Percentiles rank a stretch among this genome's conserved stretches.
Evolutionary conservation across 2,888 invertebrate species (phyloP).

Genomic region (Melieria crassipennis): DNA sequence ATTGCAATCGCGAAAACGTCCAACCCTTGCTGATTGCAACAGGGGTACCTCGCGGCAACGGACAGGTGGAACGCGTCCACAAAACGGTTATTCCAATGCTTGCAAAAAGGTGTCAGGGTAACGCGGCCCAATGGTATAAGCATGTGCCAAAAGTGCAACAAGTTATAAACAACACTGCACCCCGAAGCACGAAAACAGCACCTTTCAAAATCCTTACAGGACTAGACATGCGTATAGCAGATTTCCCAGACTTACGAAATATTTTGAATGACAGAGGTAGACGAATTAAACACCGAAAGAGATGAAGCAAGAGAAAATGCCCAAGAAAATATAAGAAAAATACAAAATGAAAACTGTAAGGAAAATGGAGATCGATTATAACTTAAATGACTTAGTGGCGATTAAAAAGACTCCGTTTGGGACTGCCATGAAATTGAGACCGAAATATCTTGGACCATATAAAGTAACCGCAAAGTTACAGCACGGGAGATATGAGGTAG

Average conservation of each 20-base stretch:
- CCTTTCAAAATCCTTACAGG: conserved; percentile 17
- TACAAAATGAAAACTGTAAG: neutral
- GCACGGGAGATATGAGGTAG: conserved; percentile 7
- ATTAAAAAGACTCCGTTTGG: conserved; percentile 9
- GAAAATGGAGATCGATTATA: neutral
- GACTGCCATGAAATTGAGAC: conserved; percentile 11
- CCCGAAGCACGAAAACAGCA: conserved; percentile 13
- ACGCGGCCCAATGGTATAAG: too few relatives aligned
- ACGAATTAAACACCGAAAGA: neutral
- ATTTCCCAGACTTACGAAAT: conserved; percentile 4
- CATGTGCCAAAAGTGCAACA: conserved; percentile 1
- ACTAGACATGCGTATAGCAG: conserved; percentile 4
- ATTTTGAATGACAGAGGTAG: neutral
- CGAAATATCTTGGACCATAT: conserved; percentile 18
- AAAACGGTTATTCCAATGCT: conserved; percentile 1
- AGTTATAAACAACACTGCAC: conserved; percentile 4
- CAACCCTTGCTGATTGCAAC: too few relatives aligned
- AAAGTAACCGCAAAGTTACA: conserved; percentile 5
- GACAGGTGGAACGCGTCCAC: neutral
- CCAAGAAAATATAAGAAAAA: conserved; percentile 1
- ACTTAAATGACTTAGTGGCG: conserved; percentile 1
- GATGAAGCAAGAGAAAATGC: neutral
- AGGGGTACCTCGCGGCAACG: too few relatives aligned
- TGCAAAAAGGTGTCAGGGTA: too few relatives aligned
- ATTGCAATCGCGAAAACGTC: too few relatives aligned